Conservation (phyloP, 2,888 invertebrate genomes). For the Trichacis sp. region DNA sequence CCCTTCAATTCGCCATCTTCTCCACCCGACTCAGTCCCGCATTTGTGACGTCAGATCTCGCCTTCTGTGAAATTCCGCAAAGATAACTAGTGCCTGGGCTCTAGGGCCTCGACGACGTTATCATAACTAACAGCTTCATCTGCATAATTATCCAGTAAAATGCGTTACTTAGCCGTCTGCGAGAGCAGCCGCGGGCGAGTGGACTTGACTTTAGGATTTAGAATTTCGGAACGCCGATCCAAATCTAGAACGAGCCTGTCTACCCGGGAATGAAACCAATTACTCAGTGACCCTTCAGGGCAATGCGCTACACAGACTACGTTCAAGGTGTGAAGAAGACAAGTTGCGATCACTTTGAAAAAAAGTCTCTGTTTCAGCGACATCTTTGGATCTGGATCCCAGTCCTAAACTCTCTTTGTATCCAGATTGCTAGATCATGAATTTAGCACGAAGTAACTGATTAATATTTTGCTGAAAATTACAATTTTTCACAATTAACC, state of each 20-base stretch:
- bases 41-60: slow-evolving; percentile 26
- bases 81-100: slow-evolving; percentile 52
- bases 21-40: slow-evolving; percentile 22
- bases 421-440: too few relatives aligned
- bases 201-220: slow-evolving; percentile 44
- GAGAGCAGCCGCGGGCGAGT: slow-evolving; percentile 42
- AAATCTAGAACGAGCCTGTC: slow-evolving; percentile 60
- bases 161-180: slow-evolving; percentile 57
- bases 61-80: slow-evolving; percentile 36
- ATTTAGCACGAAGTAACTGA: too few relatives aligned
- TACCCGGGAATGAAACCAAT: slow-evolving; percentile 67
- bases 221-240: slow-evolving; percentile 44
- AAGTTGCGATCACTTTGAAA: slow-evolving; percentile 44
- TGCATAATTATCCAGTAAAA: slow-evolving; percentile 66
- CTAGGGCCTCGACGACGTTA: slow-evolving; percentile 53
- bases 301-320: slow-evolving; percentile 43
- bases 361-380: too few relatives aligned
- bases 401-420: too few relatives aligned
- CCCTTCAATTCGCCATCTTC: slow-evolving; percentile 11
- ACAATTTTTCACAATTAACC: too few relatives aligned
- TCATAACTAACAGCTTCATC: slow-evolving; percentile 65
- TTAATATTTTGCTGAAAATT: background rate
- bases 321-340: slow-evolving; percentile 41
- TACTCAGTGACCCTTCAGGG: slow-evolving; percentile 65
- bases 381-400: too few relatives aligned